These are phyloP conservation scores for Nephrotoma appendiculata DNA, from an alignment of 2,888 invertebrate genomes.

Conservation along the genomic window DNA sequence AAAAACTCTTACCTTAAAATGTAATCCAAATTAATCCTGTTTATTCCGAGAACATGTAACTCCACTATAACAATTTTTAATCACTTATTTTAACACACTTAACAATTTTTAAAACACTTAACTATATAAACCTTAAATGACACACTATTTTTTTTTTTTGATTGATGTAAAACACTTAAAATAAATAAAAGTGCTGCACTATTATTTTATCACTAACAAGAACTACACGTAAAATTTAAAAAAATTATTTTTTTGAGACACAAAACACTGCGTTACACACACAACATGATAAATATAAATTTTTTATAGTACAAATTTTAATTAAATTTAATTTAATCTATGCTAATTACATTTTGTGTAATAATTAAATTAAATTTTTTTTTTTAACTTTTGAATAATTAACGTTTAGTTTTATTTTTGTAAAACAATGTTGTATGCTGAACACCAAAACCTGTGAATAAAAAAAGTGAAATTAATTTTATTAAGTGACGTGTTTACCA, in stretches of 20 bases:
- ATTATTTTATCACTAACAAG: neutral
- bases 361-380: neutral
- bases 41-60: neutral
- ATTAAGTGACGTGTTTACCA: neutral
- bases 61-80: neutral
- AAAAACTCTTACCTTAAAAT: neutral
- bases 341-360: neutral
- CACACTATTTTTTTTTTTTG: neutral
- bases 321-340: neutral
- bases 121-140: neutral
- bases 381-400: neutral
- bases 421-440: neutral
- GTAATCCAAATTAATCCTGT: neutral
- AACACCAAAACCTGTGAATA: neutral
- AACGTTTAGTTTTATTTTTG: neutral
- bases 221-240: neutral
- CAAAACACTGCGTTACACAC: neutral
- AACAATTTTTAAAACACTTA: neutral
- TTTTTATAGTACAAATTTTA: neutral
- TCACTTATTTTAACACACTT: neutral
- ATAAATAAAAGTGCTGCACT: neutral
- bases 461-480: neutral
- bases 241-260: neutral
- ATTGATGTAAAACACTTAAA: neutral
- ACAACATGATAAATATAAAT: neutral